These are phyloP conservation scores for Steinernema khuongi DNA, from an alignment of 1,140 invertebrate genomes.

Conservation along the genomic window DNA sequence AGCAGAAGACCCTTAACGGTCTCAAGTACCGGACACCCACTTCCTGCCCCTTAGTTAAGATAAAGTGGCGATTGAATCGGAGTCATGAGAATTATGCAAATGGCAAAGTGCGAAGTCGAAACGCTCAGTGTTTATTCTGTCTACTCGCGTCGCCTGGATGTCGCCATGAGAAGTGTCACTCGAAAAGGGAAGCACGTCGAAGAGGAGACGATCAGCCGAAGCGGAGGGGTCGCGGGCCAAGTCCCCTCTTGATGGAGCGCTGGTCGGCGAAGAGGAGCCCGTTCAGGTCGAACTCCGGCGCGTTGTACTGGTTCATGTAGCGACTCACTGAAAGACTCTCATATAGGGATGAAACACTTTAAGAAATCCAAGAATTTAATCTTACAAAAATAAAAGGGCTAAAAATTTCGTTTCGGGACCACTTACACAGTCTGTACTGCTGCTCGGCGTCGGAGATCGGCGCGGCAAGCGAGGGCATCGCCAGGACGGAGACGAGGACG, in stretches of 20 bases:
- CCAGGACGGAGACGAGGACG: background rate
- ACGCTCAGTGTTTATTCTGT: background rate
- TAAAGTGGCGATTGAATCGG: no score
- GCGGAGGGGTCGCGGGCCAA: conserved; percentile 13
- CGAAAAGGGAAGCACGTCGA: conserved; percentile 36
- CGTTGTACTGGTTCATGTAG: background rate
- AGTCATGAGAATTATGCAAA: no score
- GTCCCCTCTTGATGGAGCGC: background rate
- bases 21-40: no score
- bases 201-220: background rate
- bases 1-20: no score
- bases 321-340: background rate
- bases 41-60: no score
- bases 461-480: background rate
- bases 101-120: conserved; percentile 67
- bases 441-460: background rate
- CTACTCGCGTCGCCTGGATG: conserved; percentile 71
- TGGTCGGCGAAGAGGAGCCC: background rate
- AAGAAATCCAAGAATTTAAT: background rate
- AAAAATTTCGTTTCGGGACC: no score
- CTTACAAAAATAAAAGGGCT: no score
- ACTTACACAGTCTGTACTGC: background rate
- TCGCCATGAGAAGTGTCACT: conserved; percentile 66
- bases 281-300: background rate
- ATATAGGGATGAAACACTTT: background rate